Evolutionary conservation across 2,113 vertebrate species (phyloP), one percentile per base, ranked within the genome.

Genomic region (Abramis brama): DNA sequence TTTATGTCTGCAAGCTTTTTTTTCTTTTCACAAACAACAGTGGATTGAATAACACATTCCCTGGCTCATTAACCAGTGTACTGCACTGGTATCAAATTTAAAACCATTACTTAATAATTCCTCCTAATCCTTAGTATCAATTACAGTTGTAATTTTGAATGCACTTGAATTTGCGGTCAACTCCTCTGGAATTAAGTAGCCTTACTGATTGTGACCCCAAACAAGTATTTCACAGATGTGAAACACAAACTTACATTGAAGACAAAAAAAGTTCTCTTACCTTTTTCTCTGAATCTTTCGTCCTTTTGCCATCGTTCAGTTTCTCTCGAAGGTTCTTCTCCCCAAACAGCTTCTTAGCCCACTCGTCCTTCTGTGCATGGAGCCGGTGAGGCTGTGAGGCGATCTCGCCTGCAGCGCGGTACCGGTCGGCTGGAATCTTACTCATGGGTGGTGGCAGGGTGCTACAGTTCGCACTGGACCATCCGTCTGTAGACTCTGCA

Each of bases 391-490:
- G 94, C 88, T 94, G 96, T 0, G 85, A 81, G 80, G 10, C 94
- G 82, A 95, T 95, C 88, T 89, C 95, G 87, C 97, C 95, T 2
- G 97, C 96, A 0, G 97, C 94, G 74, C 97, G 91, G 91, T 99
- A 99, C 79, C 98, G 96, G 92, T 99, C 98, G 0, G 98, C 98
- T 0, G 98, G 98, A 74, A 99, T 99, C 93, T 99, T 99, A 88
- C 30, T 99, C 98, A 99, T 99, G 43, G 98, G 98, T 0, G 98
- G 98, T 1, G 98, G 98, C 85, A 99, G 96, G 0, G 98, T 99
- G 86, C 97, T 96, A 55, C 98, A 99, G 93, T 99, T 99, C 1
- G 98, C 93, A 1, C 97, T 99, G 0, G 98, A 99, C 97, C 97
- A 98, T 39, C 98, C 98, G 0, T 99, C 98, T 0, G 98, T 99